Conservation (phyloP, 2,797 vertebrate species). For the Liparis tanakae region DNA sequence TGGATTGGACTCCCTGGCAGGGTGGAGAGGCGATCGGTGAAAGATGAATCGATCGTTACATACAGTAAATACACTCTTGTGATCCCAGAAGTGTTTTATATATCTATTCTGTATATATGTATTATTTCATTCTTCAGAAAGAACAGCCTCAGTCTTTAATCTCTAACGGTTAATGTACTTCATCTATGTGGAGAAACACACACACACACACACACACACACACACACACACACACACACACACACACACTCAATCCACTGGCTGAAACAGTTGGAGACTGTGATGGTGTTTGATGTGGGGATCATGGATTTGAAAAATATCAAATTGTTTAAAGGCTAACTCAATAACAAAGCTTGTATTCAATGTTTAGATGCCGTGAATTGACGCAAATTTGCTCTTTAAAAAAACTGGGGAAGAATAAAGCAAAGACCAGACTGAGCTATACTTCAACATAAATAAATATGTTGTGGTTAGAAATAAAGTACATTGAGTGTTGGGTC, state of each 20-base stretch:
- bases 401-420: not conserved
- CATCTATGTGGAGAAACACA: too few relatives aligned
- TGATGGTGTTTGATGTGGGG: not conserved
- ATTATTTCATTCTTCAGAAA: not conserved
- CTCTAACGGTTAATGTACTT: not conserved
- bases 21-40: too few relatives aligned
- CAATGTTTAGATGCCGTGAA: too few relatives aligned
- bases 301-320: constrained; percentile 5
- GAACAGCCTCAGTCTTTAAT: not conserved
- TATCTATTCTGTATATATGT: not conserved
- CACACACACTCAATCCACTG: constrained; percentile 18
- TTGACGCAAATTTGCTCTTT: not conserved
- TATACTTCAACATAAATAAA: not conserved
- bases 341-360: not conserved
- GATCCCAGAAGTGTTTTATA: too few relatives aligned
- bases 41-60: too few relatives aligned
- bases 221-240: too few relatives aligned
- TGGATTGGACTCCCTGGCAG: too few relatives aligned
- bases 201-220: too few relatives aligned
- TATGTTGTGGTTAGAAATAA: not conserved
- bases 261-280: too few relatives aligned
- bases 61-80: too few relatives aligned
- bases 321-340: not conserved
- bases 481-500: not conserved
- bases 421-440: not conserved